Evolutionary conservation across 2,113 vertebrate species (phyloP), one percentile per base, ranked within the genome.

Genomic region (Pteropus alecto): DNA sequence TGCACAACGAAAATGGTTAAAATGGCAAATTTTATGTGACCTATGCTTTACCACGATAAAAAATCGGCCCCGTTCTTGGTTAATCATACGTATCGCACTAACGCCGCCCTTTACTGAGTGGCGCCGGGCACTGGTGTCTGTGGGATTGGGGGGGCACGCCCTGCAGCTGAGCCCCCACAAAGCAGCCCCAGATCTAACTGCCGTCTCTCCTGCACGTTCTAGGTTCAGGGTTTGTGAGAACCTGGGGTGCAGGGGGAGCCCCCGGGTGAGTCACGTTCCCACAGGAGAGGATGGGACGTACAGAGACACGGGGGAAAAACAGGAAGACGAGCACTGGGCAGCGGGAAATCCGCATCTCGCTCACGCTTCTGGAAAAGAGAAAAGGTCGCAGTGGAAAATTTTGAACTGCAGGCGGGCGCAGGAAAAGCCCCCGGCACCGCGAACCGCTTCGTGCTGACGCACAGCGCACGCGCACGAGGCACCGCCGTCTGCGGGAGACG

Each of bases 321-420:
- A 97, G 96, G 98, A 97, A 98, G 98, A 95, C 85, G 86, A 86
- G 93, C 97, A 94, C 96, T 87, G 71, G 18, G 58, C 58, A 88
- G 90, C 96, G 98, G 98, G 98, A 98, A 98, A 98, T 94, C 97
- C 95, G 96, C 94, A 73, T 78, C 92, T 95, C 97, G 97, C 98
- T 98, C 97, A 98, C 30, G 61, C 88, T 96, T 96, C 88, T 97
- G 97, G 98, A 94, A 98, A 97, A 97, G 35, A 87, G 83, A 96
- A 98, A 97, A 54, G 97, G 82, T 98, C 98, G 96, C 51, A 71
- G 61, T 98, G 98, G 98, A 98, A 98, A 98, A 78, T 98, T 98
- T 95, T 86, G 30, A 74, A 58, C 74, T n/a, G 54, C 16, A 65
- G 22, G 74, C 28, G 7, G 85, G 41, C 2, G 74, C 78, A 92